Base-by-base conservation (phyloP, 2,113 vertebrate genomes). In the Zosterops japonicus region DNA sequence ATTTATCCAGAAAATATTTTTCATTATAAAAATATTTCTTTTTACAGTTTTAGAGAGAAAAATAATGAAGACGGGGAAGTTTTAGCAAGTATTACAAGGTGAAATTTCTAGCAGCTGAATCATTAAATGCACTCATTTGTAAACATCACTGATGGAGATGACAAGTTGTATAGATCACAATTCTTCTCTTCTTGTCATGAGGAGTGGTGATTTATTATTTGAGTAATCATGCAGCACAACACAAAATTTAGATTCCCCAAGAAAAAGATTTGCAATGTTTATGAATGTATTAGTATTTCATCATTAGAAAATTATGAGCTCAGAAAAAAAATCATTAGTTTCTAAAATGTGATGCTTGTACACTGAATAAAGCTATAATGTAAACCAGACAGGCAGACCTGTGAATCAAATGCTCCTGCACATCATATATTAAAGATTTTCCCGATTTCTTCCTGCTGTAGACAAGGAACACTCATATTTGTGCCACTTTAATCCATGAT, bases 81-180 rank as follows among this genome's bases (percentile, higher is more conserved):
- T 91, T 87, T 75, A 71, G 28, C 42, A 74, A 83, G 31, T 70
- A 44, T 41, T 87, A 52, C 50, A 71, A 50, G 42, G 49, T 79
- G 72, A 82, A 83, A 70, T 86, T 95, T 81, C 55, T 87, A 88
- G 22, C 42, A 86, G 41, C 63, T 46, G 79, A 80, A 93, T 85
- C 52, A 70, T 80, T 80, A 83, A 63, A 77, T 63, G 29, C 68
- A 92, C 91, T 93, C 87, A 94, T 94, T 96, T 95, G 82, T 93
- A 88, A 95, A 88, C 83, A 86, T 63, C 76, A 75, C 44, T 56
- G 83, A 63, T 74, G 56, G 52, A 82, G 59, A 70, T 95, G 93
- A 86, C 92, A 93, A 77, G 71, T 83, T 90, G 55, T 55, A 74
- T 69, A 74, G 87, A 94, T 78, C 55, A 79, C 49, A 89, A 36